Evolutionary conservation across 2,888 invertebrate species (phyloP).

Genomic region (Tenthredo scrophulariae): DNA sequence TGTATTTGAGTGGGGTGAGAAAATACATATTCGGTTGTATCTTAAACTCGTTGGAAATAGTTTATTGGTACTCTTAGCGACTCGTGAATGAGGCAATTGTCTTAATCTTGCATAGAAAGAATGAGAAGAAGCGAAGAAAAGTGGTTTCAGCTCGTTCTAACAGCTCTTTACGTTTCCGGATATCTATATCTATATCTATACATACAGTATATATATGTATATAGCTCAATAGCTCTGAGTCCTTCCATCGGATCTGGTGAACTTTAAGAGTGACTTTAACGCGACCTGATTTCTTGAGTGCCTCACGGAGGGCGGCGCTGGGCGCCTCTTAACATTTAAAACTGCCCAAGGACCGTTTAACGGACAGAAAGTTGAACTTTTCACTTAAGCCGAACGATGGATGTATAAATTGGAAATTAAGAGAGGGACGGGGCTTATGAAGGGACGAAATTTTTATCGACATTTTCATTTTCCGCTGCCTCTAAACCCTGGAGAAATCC

Average conservation of each 20-base stretch:
- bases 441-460: slow-evolving; percentile 34
- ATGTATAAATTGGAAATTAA: slow-evolving; percentile 42
- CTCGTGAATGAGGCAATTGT: neutral
- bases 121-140: neutral
- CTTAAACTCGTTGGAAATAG: neutral
- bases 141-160: slow-evolving; percentile 24
- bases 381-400: slow-evolving; percentile 38
- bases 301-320: slow-evolving; percentile 34
- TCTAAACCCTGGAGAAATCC: neutral
- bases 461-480: neutral
- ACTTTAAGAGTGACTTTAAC: slow-evolving; percentile 52
- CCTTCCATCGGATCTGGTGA: slow-evolving; percentile 49
- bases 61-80: neutral
- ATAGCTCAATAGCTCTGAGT: slow-evolving; percentile 24
- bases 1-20: neutral
- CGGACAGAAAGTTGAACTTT: slow-evolving; percentile 46
- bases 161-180: slow-evolving; percentile 28
- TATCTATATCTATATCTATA: neutral
- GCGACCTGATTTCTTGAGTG: slow-evolving; percentile 51
- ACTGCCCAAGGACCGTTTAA: slow-evolving; percentile 51
- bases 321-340: slow-evolving; percentile 51
- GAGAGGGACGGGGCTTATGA: neutral
- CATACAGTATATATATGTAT: neutral
- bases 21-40: neutral
- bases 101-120: slow-evolving; percentile 11